phyloP scores from a whole-genome alignment of 2,888 invertebrate species.

The Melitaea athalia region DNA sequence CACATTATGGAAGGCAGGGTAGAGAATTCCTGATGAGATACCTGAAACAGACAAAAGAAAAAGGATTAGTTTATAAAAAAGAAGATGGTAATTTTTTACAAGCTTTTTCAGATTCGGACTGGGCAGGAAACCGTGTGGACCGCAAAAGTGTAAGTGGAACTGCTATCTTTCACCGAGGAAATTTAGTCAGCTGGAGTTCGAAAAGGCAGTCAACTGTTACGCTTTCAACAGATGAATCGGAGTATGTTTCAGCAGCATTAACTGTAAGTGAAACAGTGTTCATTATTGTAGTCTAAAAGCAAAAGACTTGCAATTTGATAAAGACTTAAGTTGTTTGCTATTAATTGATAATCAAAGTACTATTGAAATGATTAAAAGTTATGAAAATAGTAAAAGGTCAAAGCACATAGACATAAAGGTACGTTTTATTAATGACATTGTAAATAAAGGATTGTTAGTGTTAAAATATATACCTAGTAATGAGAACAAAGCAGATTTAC shows the following conservation, averaged over 20 bases:
- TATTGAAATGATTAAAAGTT: neutral
- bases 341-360: neutral
- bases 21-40: slow-evolving; percentile 14
- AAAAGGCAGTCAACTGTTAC: slow-evolving; percentile 21
- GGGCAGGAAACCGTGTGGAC: slow-evolving; percentile 16
- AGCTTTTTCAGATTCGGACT: slow-evolving; percentile 23
- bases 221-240: slow-evolving; percentile 23
- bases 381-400: slow-evolving; percentile 6
- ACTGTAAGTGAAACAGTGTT: slow-evolving; percentile 5
- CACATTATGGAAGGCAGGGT: neutral
- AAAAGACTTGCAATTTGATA: neutral
- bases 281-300: neutral
- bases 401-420: slow-evolving; percentile 14
- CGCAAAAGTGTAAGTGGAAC: slow-evolving; percentile 24
- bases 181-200: slow-evolving; percentile 18
- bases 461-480: too few relatives aligned
- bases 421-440: neutral
- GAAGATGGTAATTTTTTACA: neutral
- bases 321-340: neutral
- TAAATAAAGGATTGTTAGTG: neutral
- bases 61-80: slow-evolving; percentile 5
- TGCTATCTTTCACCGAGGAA: neutral
- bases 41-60: slow-evolving; percentile 1
- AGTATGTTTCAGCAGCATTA: slow-evolving; percentile 22
- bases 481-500: too few relatives aligned